These are phyloP conservation scores for Sebastes iracundus DNA, from an alignment of 2,797 vertebrate genomes.

Conservation along the genomic window DNA sequence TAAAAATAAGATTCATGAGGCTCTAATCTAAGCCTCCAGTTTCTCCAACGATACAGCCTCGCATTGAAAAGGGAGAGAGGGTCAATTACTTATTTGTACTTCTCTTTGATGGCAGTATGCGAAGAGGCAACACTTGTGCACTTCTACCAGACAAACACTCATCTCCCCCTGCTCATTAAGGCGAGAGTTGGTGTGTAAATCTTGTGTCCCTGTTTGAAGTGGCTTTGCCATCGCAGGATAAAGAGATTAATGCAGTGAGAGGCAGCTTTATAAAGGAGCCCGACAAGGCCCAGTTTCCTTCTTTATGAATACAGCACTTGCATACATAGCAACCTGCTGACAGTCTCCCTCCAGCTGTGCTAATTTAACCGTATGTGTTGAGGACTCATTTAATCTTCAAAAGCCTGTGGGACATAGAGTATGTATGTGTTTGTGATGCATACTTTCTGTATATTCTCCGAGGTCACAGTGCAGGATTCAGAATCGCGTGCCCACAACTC, in stretches of 20 bases:
- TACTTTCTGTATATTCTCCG: conserved; percentile 1
- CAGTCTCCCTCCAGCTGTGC: conserved; percentile 51
- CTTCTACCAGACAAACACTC: conserved; percentile 51
- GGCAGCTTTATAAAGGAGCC: conserved; percentile 19
- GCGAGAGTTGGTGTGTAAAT: conserved; percentile 35
- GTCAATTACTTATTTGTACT: conserved; percentile 51
- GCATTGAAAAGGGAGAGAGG: conserved; percentile 12
- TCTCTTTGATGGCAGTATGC: conserved; percentile 14
- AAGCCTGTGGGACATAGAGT: conserved; percentile 28
- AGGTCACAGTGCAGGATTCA: conserved; percentile 24
- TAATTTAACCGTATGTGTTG: conserved; percentile 62
- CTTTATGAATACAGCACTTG: conserved; percentile 37
- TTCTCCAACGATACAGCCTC: background rate
- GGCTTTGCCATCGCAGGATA: conserved; percentile 45
- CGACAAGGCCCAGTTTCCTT: conserved; percentile 22
- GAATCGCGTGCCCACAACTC: conserved; percentile 19
- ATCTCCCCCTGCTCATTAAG: conserved; percentile 55
- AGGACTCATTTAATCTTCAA: conserved; percentile 68
- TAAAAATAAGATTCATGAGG: conserved; percentile 35
- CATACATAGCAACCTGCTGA: conserved; percentile 45
- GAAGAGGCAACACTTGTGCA: conserved; percentile 34
- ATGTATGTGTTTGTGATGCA: conserved; percentile 7
- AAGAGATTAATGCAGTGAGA: conserved; percentile 55
- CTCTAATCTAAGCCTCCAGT: conserved; percentile 20
- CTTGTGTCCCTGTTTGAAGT: conserved; percentile 53